Conservation (phyloP, 2,797 vertebrate genomes). For the Xiphorhynchus erythropygius region DNA sequence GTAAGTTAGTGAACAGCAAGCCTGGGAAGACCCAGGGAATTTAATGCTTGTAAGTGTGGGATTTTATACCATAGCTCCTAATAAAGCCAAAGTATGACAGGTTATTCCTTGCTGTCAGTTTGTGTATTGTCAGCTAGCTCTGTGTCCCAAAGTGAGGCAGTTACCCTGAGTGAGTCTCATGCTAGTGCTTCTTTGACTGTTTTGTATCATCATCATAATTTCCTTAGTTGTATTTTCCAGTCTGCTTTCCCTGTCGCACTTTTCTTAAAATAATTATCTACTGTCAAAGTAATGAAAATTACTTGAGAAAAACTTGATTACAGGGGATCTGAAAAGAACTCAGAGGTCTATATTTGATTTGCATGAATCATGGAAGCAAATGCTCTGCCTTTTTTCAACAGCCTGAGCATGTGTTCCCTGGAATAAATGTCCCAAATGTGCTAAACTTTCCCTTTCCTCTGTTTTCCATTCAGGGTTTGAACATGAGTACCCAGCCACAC, state of each 20-base stretch:
- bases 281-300: background rate
- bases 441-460: background rate
- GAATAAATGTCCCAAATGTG: background rate
- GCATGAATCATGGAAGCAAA: fast-evolving
- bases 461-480: constrained; percentile 38
- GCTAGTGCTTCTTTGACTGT: background rate
- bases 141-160: background rate
- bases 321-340: background rate
- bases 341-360: background rate
- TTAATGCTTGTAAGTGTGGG: background rate
- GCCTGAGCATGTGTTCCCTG: background rate
- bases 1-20: background rate
- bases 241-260: background rate
- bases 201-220: background rate
- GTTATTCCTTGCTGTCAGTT: background rate
- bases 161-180: background rate
- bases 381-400: background rate
- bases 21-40: background rate
- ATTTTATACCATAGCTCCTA: background rate
- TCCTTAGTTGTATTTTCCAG: background rate
- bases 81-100: background rate
- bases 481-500: constrained; percentile 23
- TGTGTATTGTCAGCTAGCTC: background rate
- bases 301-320: background rate
- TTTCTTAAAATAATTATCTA: background rate